phyloP scores from a whole-genome alignment of 1,140 invertebrate genomes.

The Neoseiulus cucumeris region DNA sequence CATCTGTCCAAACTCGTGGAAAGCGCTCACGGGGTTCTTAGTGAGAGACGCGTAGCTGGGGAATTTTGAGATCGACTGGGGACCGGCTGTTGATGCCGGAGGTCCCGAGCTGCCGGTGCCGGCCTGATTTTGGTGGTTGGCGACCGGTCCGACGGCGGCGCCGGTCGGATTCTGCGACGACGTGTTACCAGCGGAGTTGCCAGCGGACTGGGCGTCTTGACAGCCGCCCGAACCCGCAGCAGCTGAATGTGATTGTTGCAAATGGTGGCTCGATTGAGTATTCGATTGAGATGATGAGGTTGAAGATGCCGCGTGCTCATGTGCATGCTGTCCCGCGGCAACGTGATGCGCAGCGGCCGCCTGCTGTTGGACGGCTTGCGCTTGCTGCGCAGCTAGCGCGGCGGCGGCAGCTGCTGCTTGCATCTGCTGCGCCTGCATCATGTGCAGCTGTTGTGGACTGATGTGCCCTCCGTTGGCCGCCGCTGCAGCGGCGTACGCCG shows the following conservation, averaged over 20 bases:
- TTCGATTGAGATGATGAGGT: background rate
- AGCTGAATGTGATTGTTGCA: conserved; percentile 11
- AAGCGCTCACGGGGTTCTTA: conserved; percentile 32
- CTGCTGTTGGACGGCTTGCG: background rate
- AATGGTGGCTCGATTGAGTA: background rate
- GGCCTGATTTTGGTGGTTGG: background rate
- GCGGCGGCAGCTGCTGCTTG: background rate
- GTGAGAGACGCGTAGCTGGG: conserved; percentile 30
- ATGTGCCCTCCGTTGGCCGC: conserved; percentile 4
- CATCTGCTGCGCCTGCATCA: conserved; percentile 5
- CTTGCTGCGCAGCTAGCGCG: background rate
- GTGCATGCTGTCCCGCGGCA: background rate
- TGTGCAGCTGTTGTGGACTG: conserved; percentile 10
- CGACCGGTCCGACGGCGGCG: background rate
- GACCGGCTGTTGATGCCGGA: conserved; percentile 16
- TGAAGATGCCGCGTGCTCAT: background rate
- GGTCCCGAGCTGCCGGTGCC: conserved; percentile 4
- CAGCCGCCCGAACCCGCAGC: conserved; percentile 15
- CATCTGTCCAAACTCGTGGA: conserved; percentile 31
- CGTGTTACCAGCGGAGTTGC: background rate
- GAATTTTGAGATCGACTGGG: conserved; percentile 16
- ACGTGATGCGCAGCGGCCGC: background rate
- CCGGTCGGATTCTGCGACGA: background rate
- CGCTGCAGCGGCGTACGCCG: conserved; percentile 1
- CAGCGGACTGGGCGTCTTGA: background rate